Conservation (phyloP, 2,888 invertebrate species). For the Taphrorychus bicolor region DNA sequence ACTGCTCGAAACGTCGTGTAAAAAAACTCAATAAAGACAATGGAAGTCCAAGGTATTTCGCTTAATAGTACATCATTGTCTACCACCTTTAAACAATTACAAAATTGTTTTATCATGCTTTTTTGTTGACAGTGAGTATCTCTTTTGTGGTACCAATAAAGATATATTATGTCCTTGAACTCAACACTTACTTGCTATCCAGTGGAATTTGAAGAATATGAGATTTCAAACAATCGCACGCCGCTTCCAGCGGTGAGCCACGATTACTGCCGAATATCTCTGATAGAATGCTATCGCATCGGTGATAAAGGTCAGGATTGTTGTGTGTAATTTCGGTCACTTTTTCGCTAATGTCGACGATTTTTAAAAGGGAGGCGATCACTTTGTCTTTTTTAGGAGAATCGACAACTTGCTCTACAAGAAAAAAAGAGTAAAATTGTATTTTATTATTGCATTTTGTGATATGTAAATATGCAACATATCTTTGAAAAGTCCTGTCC, state of each 20-base stretch:
- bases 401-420: constrained; percentile 6
- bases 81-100: too few species aligned
- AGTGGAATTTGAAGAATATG: background rate
- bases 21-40: too few species aligned
- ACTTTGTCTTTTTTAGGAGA: constrained; percentile 25
- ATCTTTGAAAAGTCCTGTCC: too few species aligned
- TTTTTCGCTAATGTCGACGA: constrained; percentile 39
- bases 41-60: too few species aligned
- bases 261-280: constrained; percentile 27
- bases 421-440: background rate
- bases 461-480: too few species aligned
- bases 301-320: constrained; percentile 26
- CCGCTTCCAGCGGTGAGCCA: background rate
- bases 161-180: too few species aligned
- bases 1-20: too few species aligned
- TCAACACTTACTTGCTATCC: background rate
- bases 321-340: constrained; percentile 24
- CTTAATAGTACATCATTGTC: too few species aligned
- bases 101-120: too few species aligned
- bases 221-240: background rate
- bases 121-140: too few species aligned
- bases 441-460: too few species aligned
- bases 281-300: constrained; percentile 17
- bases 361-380: constrained; percentile 30
- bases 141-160: too few species aligned